Evolutionary conservation across 2,888 invertebrate species (phyloP), one percentile per base, ranked within the genome.

Genomic region (Chalcosyrphus nemorum): DNA sequence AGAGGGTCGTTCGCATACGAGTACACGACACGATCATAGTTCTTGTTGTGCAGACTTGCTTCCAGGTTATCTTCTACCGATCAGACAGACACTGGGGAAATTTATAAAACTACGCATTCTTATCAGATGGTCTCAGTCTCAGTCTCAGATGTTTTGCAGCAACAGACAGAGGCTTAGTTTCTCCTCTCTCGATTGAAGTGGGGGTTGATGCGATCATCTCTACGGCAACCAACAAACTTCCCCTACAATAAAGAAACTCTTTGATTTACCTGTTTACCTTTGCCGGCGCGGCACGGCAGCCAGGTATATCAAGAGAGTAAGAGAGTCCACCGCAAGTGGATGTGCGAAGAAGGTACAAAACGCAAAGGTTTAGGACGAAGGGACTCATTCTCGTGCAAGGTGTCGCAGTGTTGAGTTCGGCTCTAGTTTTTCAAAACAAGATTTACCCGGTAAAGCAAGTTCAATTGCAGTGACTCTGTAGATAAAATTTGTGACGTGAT

Each of bases 311-410:
- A 78, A 84, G 84, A 84, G 80, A 74, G 65, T 74, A 59, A 84
- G 80, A 84, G 84, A 84, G 54, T 32, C 29, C 45, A 19, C 56
- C 75, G 32, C 80, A 75, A 78, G 70, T 86, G 86, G 86, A 88
- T 86, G 86, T 86, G 86, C 86, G 88, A 89, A 89, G 89, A 89
- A 89, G 89, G 91, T 91, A 91, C 91, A 92, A 90, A 92, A 91
- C 88, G 88, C 88, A 90, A 91, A 90, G 92, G 90, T 91, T 89
- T 91, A 91, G 91, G 91, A 92, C 92, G 90, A 92, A 91, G 91
- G 91, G 91, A 90, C 92, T 92, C 93, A 93, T 93, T 93, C 91
- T 92, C 92, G 92, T 91, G 92, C 92, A 91, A 91, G 91, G 92
- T 92, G 91, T 91, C 91, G 90, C 90, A 89, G 89, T 89, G 90